Conservation (phyloP, 1,140 invertebrate species). For the Aradophagus sp. region DNA sequence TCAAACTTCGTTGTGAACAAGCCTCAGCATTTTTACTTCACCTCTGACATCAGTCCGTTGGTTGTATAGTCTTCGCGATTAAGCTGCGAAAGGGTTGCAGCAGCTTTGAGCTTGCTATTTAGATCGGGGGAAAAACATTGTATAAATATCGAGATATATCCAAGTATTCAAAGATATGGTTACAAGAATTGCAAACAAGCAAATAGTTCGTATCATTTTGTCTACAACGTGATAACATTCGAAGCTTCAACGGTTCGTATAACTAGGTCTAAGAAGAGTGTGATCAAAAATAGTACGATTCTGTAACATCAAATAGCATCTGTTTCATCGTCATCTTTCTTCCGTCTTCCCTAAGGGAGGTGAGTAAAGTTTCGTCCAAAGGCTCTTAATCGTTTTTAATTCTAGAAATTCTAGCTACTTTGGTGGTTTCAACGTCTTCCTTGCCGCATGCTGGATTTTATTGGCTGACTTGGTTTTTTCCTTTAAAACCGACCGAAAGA, state of each 20-base stretch:
- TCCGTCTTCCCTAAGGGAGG: constrained; percentile 28
- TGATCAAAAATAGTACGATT: constrained; percentile 56
- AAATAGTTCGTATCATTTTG: constrained; percentile 16
- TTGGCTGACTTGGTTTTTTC: constrained; percentile 22
- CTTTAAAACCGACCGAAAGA: constrained; percentile 37
- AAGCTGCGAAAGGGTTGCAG: no score
- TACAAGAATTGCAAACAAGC: constrained; percentile 42
- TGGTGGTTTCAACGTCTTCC: constrained; percentile 24
- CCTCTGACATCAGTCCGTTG: no score
- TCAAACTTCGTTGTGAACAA: no score
- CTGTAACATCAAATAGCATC: constrained; percentile 52
- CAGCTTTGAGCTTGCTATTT: background rate
- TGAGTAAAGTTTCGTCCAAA: constrained; percentile 55
- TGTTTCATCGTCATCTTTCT: constrained; percentile 16
- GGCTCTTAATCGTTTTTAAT: constrained; percentile 46
- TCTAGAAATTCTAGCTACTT: constrained; percentile 41
- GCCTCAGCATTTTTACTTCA: no score
- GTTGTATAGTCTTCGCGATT: no score
- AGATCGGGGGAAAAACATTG: constrained; percentile 14
- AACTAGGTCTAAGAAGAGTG: constrained; percentile 51
- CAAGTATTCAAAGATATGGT: constrained; percentile 45
- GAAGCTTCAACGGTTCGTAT: constrained; percentile 50
- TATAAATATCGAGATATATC: constrained; percentile 25
- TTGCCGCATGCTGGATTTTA: constrained; percentile 26
- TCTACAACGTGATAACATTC: constrained; percentile 46